phyloP scores from a whole-genome alignment of 2,113 vertebrate genomes.

The Mirza zaza region DNA sequence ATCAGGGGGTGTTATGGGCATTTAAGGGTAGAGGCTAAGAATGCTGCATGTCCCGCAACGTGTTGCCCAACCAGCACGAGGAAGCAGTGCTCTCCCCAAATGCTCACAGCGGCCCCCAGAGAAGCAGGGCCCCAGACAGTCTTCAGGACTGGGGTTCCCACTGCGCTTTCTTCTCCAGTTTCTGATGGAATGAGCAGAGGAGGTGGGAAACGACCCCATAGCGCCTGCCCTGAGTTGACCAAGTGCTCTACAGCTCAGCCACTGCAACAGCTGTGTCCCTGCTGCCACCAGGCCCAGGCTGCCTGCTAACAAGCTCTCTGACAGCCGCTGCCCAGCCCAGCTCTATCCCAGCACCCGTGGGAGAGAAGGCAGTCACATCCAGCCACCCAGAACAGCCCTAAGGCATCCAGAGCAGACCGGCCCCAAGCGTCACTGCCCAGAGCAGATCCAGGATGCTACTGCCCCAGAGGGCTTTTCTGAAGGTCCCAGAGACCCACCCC shows the following conservation, averaged over 20 bases:
- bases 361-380: neutral
- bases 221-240: neutral
- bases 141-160: rapidly evolving
- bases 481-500: neutral
- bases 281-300: neutral
- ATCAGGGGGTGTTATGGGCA: neutral
- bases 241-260: neutral
- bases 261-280: constrained; percentile 33
- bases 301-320: constrained; percentile 18
- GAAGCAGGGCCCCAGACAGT: neutral
- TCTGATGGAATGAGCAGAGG: neutral
- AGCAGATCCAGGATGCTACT: neutral
- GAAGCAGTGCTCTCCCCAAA: neutral
- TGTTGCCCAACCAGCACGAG: rapidly evolving
- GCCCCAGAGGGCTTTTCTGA: neutral
- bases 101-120: neutral
- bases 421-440: neutral
- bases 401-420: neutral
- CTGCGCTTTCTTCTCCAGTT: neutral
- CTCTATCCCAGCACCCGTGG: neutral
- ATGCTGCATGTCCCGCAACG: neutral
- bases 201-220: neutral
- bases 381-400: neutral
- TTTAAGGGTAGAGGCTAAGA: neutral
- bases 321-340: neutral